phyloP scores from a whole-genome alignment of 64 coral and sea anemone genomes.

The Stichodactyla helianthus region DNA sequence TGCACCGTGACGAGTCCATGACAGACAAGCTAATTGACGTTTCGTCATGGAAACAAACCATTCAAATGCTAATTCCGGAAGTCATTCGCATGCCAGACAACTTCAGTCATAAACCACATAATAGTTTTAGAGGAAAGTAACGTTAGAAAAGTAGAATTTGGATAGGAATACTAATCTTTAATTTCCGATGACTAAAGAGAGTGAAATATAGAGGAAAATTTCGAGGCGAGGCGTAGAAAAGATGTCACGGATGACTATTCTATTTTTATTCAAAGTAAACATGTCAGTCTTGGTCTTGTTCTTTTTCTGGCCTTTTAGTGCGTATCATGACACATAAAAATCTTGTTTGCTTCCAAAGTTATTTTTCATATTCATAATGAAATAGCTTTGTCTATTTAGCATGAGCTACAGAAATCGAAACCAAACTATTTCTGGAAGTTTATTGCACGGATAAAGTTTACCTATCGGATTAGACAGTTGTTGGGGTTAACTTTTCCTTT shows the following conservation, averaged over 20 bases:
- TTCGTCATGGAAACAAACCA: conserved; percentile 74
- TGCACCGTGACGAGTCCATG: conserved; percentile 50
- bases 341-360: neutral
- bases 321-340: neutral
- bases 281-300: neutral
- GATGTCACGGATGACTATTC: neutral
- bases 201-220: neutral
- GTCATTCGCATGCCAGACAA: conserved; percentile 20
- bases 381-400: neutral
- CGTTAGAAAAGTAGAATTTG: neutral
- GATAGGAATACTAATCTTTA: neutral
- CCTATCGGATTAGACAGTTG: neutral
- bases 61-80: conserved; percentile 91
- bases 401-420: neutral
- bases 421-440: neutral
- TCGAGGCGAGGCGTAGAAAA: neutral
- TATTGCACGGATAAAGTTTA: neutral
- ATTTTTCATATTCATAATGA: neutral
- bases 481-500: neutral
- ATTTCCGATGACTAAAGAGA: neutral
- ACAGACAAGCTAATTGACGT: conserved; percentile 89
- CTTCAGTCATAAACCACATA: neutral
- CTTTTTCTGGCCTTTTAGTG: neutral
- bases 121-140: neutral
- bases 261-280: neutral